These are phyloP conservation scores for Agapostemon virescens DNA, from an alignment of 2,888 invertebrate species.

Conservation along the genomic window DNA sequence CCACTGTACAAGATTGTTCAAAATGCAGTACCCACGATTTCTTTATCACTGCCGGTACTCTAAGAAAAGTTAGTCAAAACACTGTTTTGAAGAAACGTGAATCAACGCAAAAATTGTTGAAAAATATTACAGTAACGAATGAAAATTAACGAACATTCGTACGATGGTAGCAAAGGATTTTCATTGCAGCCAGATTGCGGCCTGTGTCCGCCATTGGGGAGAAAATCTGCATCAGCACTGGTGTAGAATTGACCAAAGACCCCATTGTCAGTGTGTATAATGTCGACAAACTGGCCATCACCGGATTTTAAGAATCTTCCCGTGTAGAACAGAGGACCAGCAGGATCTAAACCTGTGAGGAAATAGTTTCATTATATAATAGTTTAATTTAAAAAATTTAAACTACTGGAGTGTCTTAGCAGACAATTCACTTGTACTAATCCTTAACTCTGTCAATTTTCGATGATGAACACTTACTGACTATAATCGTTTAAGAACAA, in stretches of 20 bases:
- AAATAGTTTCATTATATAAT: no score
- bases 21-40: background rate
- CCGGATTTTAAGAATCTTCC: constrained; percentile 71
- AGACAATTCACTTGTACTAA: no score
- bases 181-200: constrained; percentile 81
- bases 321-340: constrained; percentile 81
- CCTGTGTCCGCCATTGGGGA: constrained; percentile 81
- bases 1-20: background rate
- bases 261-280: constrained; percentile 81
- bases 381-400: no score
- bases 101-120: background rate
- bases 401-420: no score
- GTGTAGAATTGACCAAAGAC: constrained; percentile 77
- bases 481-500: background rate
- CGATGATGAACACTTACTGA: no score
- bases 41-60: background rate
- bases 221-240: constrained; percentile 81
- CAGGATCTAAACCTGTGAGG: constrained; percentile 81
- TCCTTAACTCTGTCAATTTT: no score
- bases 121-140: no score
- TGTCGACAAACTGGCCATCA: constrained; percentile 81
- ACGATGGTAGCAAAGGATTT: constrained; percentile 9
- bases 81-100: background rate
- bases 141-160: background rate
- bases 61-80: no score